Evolutionary conservation across 2,113 vertebrate species (phyloP), one percentile per base, ranked within the genome.

Genomic region (Channa maculata): DNA sequence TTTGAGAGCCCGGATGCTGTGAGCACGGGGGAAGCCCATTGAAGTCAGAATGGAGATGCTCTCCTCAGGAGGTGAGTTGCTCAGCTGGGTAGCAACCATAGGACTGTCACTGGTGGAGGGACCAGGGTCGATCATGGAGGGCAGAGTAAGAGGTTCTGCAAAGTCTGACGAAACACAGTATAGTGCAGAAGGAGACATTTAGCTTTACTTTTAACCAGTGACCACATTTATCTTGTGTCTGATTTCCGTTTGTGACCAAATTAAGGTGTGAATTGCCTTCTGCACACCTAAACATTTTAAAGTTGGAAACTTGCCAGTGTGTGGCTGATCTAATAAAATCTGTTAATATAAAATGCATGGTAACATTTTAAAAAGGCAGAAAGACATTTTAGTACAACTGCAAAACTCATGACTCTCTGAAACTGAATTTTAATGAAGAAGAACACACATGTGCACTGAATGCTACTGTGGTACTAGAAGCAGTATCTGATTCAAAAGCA

Each of bases 11-110:
- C 92, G 95, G 77, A 98, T 89, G n/a, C 95, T 96, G 77, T 97
- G 91, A 83, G 86, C 90, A 76, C 98, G 94, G 48, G 97, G 96
- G 92, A 99, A 99, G 76, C 98, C 98, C 98, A 99, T 99, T 14
- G 97, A 98, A 11, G 96, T 94, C 44, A 99, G 96, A 69, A 99
- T 98, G 77, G 98, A 89, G 36, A 99, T 85, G 62, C 95, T 97
- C 87, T 99, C 98, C 91, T 99, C 98, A 0, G 98, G 97, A 65
- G 97, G 97, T 0, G 96, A 96, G 92, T 95, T 97, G 86, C 93
- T 94, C 52, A 95, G 48, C 3, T 88, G 93, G 2, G 86, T 84
- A 73, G 93, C 87, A 5, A 91, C 91, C 48, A 66, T 77, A 39
- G 83, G 84, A 80, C 90, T 94, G 74, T 93, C 89, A 48, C 94